Evolutionary conservation across 1,140 invertebrate species (phyloP).

Genomic region (Zaprionus taronus): DNA sequence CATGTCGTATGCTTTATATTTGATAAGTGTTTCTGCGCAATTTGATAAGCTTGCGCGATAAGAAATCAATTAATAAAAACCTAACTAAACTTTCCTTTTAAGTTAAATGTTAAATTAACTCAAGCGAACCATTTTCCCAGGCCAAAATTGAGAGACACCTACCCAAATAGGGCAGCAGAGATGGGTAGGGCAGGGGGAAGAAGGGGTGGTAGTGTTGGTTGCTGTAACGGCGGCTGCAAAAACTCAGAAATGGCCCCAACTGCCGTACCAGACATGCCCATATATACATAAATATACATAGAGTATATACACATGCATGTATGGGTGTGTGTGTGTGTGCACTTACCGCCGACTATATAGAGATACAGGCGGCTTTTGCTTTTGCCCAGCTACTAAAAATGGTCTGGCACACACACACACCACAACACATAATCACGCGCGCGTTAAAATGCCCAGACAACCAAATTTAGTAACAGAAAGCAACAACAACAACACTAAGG

Average conservation of each 20-base stretch:
- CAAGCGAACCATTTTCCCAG: constrained; percentile 23
- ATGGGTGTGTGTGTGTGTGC: background rate
- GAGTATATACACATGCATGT: constrained; percentile 9
- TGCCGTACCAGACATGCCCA: constrained; percentile 51
- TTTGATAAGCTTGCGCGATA: constrained; percentile 6
- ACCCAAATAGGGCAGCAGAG: constrained; percentile 44
- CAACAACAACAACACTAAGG: constrained; percentile 33
- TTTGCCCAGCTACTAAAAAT: constrained; percentile 73
- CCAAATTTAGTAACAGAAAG: constrained; percentile 78
- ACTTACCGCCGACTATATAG: constrained; percentile 49
- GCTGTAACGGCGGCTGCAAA: constrained; percentile 40
- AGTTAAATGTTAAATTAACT: constrained; percentile 9
- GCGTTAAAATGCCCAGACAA: constrained; percentile 77
- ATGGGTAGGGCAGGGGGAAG: background rate
- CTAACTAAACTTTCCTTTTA: constrained; percentile 3
- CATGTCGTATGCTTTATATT: constrained; percentile 5
- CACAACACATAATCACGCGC: constrained; percentile 1
- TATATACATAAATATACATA: constrained; percentile 36
- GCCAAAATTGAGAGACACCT: constrained; percentile 35
- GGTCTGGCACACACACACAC: constrained; percentile 60
- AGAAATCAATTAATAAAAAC: constrained; percentile 9
- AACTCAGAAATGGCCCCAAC: constrained; percentile 37
- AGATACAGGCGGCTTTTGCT: constrained; percentile 55
- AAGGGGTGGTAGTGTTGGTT: background rate
- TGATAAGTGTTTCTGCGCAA: background rate